Base-by-base conservation (phyloP, 2,888 invertebrate species). In the Microplitis manilae region DNA sequence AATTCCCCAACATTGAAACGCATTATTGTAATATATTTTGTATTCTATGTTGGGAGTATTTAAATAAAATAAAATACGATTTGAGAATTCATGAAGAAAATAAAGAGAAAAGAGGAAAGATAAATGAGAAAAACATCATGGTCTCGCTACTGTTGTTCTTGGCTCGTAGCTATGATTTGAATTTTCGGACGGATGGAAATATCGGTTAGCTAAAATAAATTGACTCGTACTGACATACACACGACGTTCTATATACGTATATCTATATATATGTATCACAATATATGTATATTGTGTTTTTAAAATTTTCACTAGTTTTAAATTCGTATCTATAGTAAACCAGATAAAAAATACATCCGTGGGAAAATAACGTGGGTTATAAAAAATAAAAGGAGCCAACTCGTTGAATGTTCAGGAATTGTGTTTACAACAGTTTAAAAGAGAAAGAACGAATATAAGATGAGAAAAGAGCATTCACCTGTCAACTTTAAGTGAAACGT, bases 161-260 rank as follows among this genome's bases (percentile, higher is more conserved):
- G 89, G 89, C 88, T 84, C 82, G 84, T 79, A 83, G 85, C 85
- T 85, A 81, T 69, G 73, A 61, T 79, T 78, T 75, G 68, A 74
- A 65, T 83, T 83, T 86, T 85, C 83, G 86, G 84, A 87, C 85
- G 87, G 88, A 89, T 89, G 87, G 88, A 89, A 89, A 89, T 89
- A 89, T 89, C 88, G 89, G 87, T 85, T 86, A 30, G 89, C 88
- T 88, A 88, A 89, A 89, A 89, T 89, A 89, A 89, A 88, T 89
- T 85, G 86, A 87, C 87, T 72, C 78, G 65, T 78, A 75, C 61
- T 15, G 40, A 20, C 50, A 50, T 50, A 50, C 50, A 50, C 50
- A 8, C 41, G n/a, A 40, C 20, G 20, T 20, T 20, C 8, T 30
- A 64, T 41, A 20, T 69, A 50, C 9, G 20, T 50, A 50, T 50